Percentiles rank a stretch among this genome's conserved stretches.
Conservation (phyloP, 64 coral and sea anemone genomes). For the Anthopleura sola region DNA sequence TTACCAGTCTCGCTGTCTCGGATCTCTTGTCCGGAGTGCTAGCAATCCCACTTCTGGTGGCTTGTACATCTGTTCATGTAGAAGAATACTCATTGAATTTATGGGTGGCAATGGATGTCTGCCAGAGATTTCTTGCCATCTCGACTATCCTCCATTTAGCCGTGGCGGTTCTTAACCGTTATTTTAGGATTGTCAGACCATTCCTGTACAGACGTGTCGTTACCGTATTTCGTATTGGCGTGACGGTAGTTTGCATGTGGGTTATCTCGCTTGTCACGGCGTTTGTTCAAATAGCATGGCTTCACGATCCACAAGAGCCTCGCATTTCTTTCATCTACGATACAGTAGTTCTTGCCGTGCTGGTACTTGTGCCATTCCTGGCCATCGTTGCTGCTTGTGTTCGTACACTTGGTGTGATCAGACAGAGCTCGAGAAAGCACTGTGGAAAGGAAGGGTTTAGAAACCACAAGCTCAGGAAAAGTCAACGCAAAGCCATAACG, state of each 20-base stretch:
- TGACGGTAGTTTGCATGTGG: conserved; percentile 19
- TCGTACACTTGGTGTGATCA: conserved; percentile 24
- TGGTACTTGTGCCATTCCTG: conserved; percentile 32
- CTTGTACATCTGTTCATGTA: conserved; percentile 10
- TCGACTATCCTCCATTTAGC: conserved; percentile 47
- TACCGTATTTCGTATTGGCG: neutral
- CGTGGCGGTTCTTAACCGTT: conserved; percentile 18
- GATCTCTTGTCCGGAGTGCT: conserved; percentile 27
- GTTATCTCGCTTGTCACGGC: conserved; percentile 5
- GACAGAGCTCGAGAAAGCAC: neutral
- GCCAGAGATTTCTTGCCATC: conserved; percentile 39
- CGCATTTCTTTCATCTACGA: conserved; percentile 16
- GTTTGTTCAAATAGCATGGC: conserved; percentile 10
- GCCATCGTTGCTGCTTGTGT: conserved; percentile 14
- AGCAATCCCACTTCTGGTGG: conserved; percentile 32
- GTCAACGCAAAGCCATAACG: neutral
- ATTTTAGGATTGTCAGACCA: conserved; percentile 27
- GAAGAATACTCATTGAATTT: neutral
- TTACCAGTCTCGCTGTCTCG: conserved; percentile 34
- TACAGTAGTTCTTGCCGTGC: neutral
- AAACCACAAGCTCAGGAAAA: neutral
- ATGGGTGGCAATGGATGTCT: conserved; percentile 43
- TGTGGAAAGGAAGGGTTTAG: neutral
- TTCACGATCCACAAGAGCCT: neutral
- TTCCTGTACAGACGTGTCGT: conserved; percentile 19